Evolutionary conservation across 1,140 invertebrate species (phyloP).

Genomic region (Drosophila equinoxialis): DNA sequence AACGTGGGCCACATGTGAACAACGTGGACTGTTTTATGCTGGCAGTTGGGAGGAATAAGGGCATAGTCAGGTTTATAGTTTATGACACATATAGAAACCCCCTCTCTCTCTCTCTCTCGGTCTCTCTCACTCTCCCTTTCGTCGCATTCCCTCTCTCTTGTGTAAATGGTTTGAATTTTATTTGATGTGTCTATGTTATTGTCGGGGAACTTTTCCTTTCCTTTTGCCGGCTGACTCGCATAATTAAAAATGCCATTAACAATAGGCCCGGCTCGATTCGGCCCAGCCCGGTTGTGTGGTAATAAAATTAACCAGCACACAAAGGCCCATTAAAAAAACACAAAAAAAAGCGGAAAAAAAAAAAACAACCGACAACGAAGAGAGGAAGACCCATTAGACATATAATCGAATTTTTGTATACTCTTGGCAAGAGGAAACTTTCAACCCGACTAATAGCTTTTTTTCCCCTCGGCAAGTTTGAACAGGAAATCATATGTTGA

Average conservation of each 20-base stretch:
- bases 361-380: neutral
- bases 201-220: neutral
- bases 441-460: neutral
- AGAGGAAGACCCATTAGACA: neutral
- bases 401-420: neutral
- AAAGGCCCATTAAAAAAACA: constrained; percentile 40
- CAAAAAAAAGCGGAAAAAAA: neutral
- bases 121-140: neutral
- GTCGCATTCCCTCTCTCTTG: neutral
- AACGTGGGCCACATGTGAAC: constrained; percentile 10
- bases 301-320: constrained; percentile 50
- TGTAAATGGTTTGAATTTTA: constrained; percentile 5
- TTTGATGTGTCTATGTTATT: constrained; percentile 8
- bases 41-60: neutral
- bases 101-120: neutral
- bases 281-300: constrained; percentile 16
- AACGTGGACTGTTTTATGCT: neutral
- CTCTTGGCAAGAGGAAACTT: neutral
- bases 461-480: too few species aligned
- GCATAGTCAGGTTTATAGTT: constrained; percentile 4
- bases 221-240: constrained; percentile 8
- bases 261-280: constrained; percentile 6
- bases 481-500: too few species aligned
- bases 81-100: constrained; percentile 1
- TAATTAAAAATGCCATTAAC: constrained; percentile 22